phyloP scores from a whole-genome alignment of 1,140 invertebrate genomes.

The Drosophila auraria region DNA sequence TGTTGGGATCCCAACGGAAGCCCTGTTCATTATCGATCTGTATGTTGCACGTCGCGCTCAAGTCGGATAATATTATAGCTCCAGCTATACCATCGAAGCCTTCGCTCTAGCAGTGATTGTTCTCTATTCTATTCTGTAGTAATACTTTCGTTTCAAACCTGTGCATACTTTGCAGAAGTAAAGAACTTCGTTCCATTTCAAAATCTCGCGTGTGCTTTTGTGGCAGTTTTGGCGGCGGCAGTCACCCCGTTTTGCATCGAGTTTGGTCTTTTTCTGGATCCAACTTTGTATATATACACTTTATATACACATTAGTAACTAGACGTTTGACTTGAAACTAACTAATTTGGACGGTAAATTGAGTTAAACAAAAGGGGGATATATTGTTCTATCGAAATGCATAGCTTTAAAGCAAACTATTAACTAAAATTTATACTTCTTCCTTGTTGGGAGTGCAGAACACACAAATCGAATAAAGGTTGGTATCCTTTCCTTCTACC shows the following conservation, averaged over 20 bases:
- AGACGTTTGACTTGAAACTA: constrained; percentile 12
- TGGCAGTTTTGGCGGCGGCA: constrained; percentile 50
- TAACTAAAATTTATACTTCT: constrained; percentile 6
- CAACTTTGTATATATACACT: constrained; percentile 20
- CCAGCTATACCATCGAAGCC: not conserved
- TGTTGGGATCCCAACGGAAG: constrained; percentile 8
- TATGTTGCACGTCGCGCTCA: constrained; percentile 11
- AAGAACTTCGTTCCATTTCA: constrained; percentile 19
- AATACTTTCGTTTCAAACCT: constrained; percentile 65
- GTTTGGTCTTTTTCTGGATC: not conserved
- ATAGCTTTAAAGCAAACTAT: constrained; percentile 6
- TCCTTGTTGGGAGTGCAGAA: constrained; percentile 22
- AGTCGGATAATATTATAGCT: constrained; percentile 9
- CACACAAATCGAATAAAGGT: constrained; percentile 19
- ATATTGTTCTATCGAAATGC: constrained; percentile 26
- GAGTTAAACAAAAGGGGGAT: not conserved
- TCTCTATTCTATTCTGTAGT: constrained; percentile 48
- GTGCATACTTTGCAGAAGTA: constrained; percentile 10
- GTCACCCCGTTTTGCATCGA: constrained; percentile 10
- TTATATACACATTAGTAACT: constrained; percentile 38
- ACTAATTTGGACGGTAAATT: constrained; percentile 10
- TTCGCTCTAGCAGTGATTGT: too few species aligned
- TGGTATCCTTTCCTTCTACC: not conserved
- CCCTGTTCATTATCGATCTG: constrained; percentile 24
- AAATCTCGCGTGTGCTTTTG: constrained; percentile 17